A percentile compares a stretch with the other conserved stretches of the same genome.
These are phyloP conservation scores for Gymnogyps californianus DNA, from an alignment of 2,113 vertebrate genomes.

Conservation along the genomic window DNA sequence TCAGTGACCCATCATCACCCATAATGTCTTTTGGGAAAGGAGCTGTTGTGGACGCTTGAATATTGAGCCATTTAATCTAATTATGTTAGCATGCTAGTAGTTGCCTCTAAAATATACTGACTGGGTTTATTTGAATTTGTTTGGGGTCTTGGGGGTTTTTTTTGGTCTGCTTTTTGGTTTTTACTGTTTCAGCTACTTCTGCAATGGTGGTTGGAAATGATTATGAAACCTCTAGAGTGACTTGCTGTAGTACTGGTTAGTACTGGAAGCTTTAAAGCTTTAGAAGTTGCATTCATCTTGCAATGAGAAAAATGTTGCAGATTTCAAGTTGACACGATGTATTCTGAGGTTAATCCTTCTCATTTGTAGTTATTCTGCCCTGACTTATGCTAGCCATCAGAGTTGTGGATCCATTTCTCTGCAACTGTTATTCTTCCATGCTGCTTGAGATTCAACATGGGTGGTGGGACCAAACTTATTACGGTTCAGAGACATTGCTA, in stretches of 20 bases:
- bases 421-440: not conserved
- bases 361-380: not conserved
- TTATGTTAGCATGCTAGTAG: not conserved
- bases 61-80: not conserved
- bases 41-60: not conserved
- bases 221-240: not conserved
- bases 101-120: not conserved
- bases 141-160: not conserved
- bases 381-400: rapidly evolving
- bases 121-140: not conserved
- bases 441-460: not conserved
- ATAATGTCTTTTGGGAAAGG: not conserved
- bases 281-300: not conserved
- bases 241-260: not conserved
- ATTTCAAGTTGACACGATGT: not conserved
- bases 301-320: not conserved
- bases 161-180: not conserved
- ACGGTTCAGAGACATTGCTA: not conserved
- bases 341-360: not conserved
- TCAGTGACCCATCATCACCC: not conserved
- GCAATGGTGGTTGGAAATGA: rapidly evolving
- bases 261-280: not conserved
- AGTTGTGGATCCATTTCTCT: not conserved
- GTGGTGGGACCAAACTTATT: not conserved
- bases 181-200: not conserved